Evolutionary conservation across 2,888 invertebrate species (phyloP).

Genomic region (Coelinius sp.): DNA sequence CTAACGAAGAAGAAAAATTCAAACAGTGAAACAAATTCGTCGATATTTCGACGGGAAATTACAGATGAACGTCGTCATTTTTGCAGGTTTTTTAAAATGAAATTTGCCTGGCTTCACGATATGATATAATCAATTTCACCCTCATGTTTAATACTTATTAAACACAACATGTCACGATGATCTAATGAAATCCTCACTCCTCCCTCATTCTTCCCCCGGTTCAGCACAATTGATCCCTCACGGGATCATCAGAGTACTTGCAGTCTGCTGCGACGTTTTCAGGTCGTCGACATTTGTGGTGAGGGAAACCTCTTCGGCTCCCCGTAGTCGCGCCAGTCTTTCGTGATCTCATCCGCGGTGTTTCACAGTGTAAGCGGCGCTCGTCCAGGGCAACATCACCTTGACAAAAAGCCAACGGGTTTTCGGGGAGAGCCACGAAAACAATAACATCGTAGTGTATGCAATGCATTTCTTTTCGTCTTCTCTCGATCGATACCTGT

Average conservation of each 20-base stretch:
- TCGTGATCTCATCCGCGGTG: conserved; percentile 16
- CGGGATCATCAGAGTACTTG: conserved; percentile 24
- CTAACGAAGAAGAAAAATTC: no score
- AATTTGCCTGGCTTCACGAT: no score
- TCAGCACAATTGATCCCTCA: conserved; percentile 28
- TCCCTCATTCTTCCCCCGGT: conserved; percentile 37
- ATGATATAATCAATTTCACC: background rate
- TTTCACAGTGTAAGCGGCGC: conserved; percentile 24
- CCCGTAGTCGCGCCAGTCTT: conserved; percentile 29
- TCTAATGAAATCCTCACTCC: conserved; percentile 50
- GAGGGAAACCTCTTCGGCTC: conserved; percentile 29
- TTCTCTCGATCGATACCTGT: conserved; percentile 13
- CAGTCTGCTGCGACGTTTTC: conserved; percentile 17
- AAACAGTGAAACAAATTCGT: no score
- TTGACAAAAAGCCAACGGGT: conserved; percentile 39
- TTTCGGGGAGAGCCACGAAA: conserved; percentile 38
- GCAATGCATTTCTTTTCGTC: conserved; percentile 27
- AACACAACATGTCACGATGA: conserved; percentile 36
- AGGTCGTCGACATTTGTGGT: conserved; percentile 38
- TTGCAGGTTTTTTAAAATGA: no score
- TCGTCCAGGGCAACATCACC: conserved; percentile 28
- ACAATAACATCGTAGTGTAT: conserved; percentile 36
- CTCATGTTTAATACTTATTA: conserved; percentile 11
- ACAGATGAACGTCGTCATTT: no score
- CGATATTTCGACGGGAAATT: no score